Evolutionary conservation across 2,113 vertebrate genomes (phyloP).

Genomic region (Bubo blakistoni): DNA sequence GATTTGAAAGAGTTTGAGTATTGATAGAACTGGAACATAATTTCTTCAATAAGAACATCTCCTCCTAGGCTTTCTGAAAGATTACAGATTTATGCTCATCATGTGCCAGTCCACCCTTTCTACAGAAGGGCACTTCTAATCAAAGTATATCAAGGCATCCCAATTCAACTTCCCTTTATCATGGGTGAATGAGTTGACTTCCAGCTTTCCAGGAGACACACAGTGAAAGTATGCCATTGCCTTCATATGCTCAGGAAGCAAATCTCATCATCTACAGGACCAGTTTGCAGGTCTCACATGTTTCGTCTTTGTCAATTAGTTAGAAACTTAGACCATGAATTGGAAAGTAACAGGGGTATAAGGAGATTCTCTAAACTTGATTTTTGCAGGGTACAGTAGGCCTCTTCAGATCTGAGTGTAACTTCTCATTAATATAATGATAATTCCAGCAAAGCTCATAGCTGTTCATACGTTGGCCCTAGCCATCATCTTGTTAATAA

Average conservation of each 20-base stretch:
- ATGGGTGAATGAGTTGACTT: not conserved
- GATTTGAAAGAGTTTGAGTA: not conserved
- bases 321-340: not conserved
- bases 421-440: not conserved
- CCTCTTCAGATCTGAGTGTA: not conserved
- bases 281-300: not conserved
- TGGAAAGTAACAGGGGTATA: not conserved
- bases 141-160: not conserved
- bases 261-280: not conserved
- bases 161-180: not conserved
- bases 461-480: fast-evolving
- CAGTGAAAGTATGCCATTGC: not conserved
- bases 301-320: not conserved
- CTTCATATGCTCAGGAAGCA: not conserved
- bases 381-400: not conserved
- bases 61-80: not conserved
- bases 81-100: not conserved
- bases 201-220: not conserved
- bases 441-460: not conserved
- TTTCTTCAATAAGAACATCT: not conserved
- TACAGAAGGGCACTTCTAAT: not conserved
- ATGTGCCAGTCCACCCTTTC: not conserved
- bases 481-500: not conserved
- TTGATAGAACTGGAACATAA: not conserved
- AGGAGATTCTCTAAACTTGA: not conserved